These are phyloP conservation scores for Glomeris maerens DNA, from an alignment of 1,140 invertebrate species.

Conservation along the genomic window DNA sequence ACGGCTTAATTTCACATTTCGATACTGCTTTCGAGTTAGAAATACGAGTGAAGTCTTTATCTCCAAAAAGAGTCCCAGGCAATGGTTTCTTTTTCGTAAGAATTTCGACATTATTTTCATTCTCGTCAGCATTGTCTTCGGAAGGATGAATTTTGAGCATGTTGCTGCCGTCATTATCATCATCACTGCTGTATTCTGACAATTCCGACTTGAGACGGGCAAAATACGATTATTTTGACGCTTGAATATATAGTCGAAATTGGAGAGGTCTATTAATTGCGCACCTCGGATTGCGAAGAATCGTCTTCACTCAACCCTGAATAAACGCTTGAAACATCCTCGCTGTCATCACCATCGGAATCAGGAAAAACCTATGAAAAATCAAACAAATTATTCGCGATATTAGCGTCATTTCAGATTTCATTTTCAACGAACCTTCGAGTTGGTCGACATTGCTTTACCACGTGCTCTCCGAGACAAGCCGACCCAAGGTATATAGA, in stretches of 20 bases:
- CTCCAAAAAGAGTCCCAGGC: neutral
- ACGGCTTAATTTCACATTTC: slow-evolving; percentile 5
- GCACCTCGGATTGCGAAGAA: too few relatives aligned
- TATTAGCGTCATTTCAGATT: too few relatives aligned
- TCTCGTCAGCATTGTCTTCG: slow-evolving; percentile 22
- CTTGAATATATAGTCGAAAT: too few relatives aligned
- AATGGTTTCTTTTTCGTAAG: slow-evolving; percentile 5
- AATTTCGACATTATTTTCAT: slow-evolving; percentile 14
- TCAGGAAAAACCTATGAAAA: too few relatives aligned
- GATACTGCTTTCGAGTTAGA: neutral
- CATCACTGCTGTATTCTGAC: slow-evolving; percentile 14
- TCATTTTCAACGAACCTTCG: too few relatives aligned
- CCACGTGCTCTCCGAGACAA: slow-evolving; percentile 8
- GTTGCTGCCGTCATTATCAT: slow-evolving; percentile 12
- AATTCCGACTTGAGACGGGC: too few relatives aligned
- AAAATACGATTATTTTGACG: too few relatives aligned
- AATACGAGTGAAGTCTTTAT: slow-evolving; percentile 4
- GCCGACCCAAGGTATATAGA: too few relatives aligned
- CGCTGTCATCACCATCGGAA: slow-evolving; percentile 19
- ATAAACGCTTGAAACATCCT: slow-evolving; percentile 29
- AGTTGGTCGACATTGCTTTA: neutral
- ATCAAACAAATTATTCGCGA: too few relatives aligned
- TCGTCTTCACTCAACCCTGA: slow-evolving; percentile 27
- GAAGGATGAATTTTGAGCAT: slow-evolving; percentile 11
- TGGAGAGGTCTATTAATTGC: too few relatives aligned